These are phyloP conservation scores for Pseudomyrmex flavicornis DNA, from an alignment of 1,140 invertebrate genomes.

Conservation along the genomic window DNA sequence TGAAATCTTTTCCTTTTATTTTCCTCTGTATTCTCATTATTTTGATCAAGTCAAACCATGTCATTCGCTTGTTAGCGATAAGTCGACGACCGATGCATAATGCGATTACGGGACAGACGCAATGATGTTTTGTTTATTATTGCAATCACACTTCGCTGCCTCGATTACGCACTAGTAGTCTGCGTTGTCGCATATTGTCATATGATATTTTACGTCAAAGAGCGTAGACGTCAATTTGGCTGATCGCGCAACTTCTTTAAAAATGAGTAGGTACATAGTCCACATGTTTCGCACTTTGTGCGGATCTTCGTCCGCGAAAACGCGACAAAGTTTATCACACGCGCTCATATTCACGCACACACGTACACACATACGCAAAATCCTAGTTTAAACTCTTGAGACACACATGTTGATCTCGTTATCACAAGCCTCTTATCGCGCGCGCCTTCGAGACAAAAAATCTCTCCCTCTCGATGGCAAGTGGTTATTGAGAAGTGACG, in stretches of 20 bases:
- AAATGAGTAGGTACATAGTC: constrained; percentile 17
- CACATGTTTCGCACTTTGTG: not conserved
- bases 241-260: not conserved
- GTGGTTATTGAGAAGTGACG: constrained; percentile 64
- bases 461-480: constrained; percentile 4
- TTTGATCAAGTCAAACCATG: no score
- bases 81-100: constrained; percentile 39
- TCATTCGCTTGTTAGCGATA: not conserved
- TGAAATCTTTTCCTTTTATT: no score
- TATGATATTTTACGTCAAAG: constrained; percentile 31
- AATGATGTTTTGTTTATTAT: constrained; percentile 24
- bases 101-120: not conserved
- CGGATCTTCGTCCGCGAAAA: constrained; percentile 8
- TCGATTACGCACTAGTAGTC: not conserved
- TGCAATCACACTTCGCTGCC: not conserved
- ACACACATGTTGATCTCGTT: not conserved
- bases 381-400: not conserved
- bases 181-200: constrained; percentile 8
- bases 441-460: not conserved
- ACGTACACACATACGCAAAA: no score
- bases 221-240: constrained; percentile 7
- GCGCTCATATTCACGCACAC: no score
- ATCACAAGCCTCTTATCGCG: no score
- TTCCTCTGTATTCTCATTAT: no score
- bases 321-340: constrained; percentile 38